A percentile compares a stretch with the other conserved stretches of the same genome.
These are phyloP conservation scores for Drosophila bifasciata DNA, from an alignment of 1,140 invertebrate species.

Conservation along the genomic window DNA sequence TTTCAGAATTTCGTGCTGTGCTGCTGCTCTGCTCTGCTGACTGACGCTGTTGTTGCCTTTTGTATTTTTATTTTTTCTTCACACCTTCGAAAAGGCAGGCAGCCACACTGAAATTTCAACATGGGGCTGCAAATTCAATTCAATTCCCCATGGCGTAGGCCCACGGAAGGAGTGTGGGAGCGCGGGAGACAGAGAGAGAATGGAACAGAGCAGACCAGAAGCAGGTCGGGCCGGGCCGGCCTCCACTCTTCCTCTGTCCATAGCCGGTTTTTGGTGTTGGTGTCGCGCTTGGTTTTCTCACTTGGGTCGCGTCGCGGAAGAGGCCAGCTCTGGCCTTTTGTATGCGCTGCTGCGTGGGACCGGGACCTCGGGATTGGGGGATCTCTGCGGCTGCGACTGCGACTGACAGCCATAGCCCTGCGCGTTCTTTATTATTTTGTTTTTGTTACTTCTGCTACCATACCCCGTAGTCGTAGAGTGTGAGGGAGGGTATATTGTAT, in stretches of 20 bases:
- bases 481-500: not conserved
- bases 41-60: slow-evolving; percentile 43
- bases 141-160: slow-evolving; percentile 70
- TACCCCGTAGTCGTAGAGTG: slow-evolving; percentile 8
- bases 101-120: slow-evolving; percentile 74
- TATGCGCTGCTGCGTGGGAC: slow-evolving; percentile 41
- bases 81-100: slow-evolving; percentile 75
- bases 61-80: slow-evolving; percentile 81
- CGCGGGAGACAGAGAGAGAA: slow-evolving; percentile 16
- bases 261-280: slow-evolving; percentile 81
- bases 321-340: slow-evolving; percentile 38
- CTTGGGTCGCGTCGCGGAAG: slow-evolving; percentile 55
- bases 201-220: not conserved
- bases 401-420: slow-evolving; percentile 54
- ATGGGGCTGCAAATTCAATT: slow-evolving; percentile 79
- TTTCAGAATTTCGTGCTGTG: slow-evolving; percentile 80
- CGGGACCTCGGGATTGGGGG: slow-evolving; percentile 11
- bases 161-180: slow-evolving; percentile 43
- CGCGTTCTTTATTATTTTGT: slow-evolving; percentile 43
- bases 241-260: slow-evolving; percentile 29
- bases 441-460: slow-evolving; percentile 18
- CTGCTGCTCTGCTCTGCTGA: not conserved
- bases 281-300: slow-evolving; percentile 81
- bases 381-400: not conserved
- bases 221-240: slow-evolving; percentile 16